Percentiles rank a stretch among this genome's conserved stretches.
Evolutionary conservation across 1,140 invertebrate genomes (phyloP).

Genomic region (Pinna nobilis): DNA sequence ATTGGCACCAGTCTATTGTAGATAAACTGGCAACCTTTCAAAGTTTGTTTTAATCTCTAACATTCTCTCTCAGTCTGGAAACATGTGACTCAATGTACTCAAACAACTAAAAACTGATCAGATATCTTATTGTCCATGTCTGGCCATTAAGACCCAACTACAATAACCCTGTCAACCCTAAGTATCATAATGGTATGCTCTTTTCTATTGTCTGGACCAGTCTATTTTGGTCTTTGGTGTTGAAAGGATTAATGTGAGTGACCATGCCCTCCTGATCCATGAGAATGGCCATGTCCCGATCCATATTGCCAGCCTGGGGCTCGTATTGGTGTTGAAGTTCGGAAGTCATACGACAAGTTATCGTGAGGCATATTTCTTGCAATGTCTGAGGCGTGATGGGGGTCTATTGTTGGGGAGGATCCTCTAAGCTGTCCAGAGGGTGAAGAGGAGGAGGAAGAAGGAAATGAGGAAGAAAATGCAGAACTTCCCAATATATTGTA

Average conservation of each 20-base stretch:
- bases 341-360: conserved; percentile 5
- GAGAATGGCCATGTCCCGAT: conserved; percentile 22
- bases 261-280: conserved; percentile 33
- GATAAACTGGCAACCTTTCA: no score
- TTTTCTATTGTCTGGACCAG: no score
- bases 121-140: no score
- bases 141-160: no score
- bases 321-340: conserved; percentile 15
- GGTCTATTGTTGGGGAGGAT: conserved; percentile 39
- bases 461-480: conserved; percentile 41
- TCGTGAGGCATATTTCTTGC: neutral
- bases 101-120: no score
- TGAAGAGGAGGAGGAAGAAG: conserved; percentile 7
- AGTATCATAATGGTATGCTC: no score
- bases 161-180: no score
- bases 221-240: no score
- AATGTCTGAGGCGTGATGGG: neutral
- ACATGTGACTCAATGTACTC: no score
- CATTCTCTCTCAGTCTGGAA: no score
- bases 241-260: conserved; percentile 27
- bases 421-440: conserved; percentile 26
- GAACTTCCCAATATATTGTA: conserved; percentile 48
- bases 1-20: no score
- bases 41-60: no score
- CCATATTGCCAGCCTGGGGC: conserved; percentile 7